Evolutionary conservation across 1,140 invertebrate genomes (phyloP), one percentile per base, ranked within the genome.

Genomic region (Drosophila teissieri): DNA sequence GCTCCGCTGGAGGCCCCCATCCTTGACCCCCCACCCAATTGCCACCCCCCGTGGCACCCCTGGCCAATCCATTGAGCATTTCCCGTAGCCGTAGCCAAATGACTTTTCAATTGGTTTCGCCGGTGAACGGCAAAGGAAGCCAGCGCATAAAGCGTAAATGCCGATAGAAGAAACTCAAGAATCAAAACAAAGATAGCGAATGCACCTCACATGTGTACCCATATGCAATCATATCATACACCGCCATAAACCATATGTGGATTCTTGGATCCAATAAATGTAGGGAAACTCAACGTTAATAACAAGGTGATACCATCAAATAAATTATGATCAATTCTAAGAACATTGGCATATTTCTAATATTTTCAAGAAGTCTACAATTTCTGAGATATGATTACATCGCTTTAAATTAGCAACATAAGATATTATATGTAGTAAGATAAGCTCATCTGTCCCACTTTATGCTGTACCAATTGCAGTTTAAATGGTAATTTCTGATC

Each of bases 21-120:
- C 48, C 22, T 11, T 10, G 8, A 34, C 31, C 45, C 36, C n/a
- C 4, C 19, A 19, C 19, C 27, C 46, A 10, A 8, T n/a, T 2
- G 12, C 14, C 42, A 27, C 57, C 49, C n/a, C 8, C 15, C n/a
- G 48, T 34, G n/a, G 8, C 27, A 22, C 22, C 27, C 46, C 58
- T 52, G 31, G 45, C 64, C 62, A 78, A 57, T 52, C 64, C 62
- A 78, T 69, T 58, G 48, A 69, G 49, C 72, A 69, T 52, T 77
- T 69, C 19, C 53, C 67, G 42, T 19, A 2, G 49, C 24, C 51
- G 42, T 56, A 70, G 58, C 80, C 83, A 86, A 86, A 86, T 86
- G 72, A 79, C 70, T 86, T 86, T 88, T 86, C 82, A 86, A 86
- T 86, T 86, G 82, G 74, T 69, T 65, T 69, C 44, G 77, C 84